Percentiles rank a stretch among this genome's conserved stretches.
Conservation (phyloP, 1,140 invertebrate species). For the Cyclina sinensis region DNA sequence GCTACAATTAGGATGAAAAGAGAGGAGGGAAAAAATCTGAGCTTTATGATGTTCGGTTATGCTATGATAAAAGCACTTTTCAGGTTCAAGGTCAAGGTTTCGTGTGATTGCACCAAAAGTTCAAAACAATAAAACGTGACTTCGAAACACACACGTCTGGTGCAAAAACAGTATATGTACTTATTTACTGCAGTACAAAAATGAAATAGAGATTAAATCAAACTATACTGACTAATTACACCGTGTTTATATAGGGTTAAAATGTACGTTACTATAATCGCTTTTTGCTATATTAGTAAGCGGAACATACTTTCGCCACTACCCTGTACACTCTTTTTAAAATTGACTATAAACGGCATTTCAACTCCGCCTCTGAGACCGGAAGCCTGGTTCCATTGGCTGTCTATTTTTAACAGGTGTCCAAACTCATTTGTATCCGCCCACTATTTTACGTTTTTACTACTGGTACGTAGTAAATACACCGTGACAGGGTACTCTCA, state of each 20-base stretch:
- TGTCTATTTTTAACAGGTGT: not conserved
- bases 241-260: not conserved
- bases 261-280: too few relatives aligned
- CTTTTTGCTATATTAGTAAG: not conserved
- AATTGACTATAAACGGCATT: not conserved
- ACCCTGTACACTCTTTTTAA: not conserved
- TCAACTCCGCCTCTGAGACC: not conserved
- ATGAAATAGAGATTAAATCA: not conserved
- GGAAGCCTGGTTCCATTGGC: not conserved
- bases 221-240: not conserved
- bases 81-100: too few relatives aligned
- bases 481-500: not conserved
- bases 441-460: slow-evolving; percentile 15
- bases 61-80: too few relatives aligned
- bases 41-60: too few relatives aligned
- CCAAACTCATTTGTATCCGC: not conserved
- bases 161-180: not conserved
- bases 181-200: not conserved
- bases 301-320: not conserved
- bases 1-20: too few relatives aligned
- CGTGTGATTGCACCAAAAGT: too few relatives aligned
- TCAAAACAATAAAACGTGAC: not conserved
- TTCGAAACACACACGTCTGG: not conserved
- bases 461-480: slow-evolving; percentile 19
- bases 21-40: too few relatives aligned